A percentile compares a stretch with the other conserved stretches of the same genome.
Conservation (phyloP, 2,797 vertebrate species). For the Meriones psammophilus region DNA sequence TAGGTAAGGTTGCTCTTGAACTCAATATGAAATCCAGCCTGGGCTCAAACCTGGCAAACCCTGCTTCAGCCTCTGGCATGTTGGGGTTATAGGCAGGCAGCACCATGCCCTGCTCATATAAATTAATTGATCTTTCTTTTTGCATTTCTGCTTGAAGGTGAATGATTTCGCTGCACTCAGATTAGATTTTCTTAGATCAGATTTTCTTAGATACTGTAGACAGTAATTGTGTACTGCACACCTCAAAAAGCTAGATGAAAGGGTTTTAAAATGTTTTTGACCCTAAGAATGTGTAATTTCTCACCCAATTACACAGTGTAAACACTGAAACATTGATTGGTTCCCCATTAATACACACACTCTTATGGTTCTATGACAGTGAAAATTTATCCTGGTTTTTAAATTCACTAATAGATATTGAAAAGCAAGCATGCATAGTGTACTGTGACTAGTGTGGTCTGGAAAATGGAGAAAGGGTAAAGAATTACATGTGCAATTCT, state of each 20-base stretch:
- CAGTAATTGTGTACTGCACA: not conserved
- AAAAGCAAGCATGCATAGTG: constrained; percentile 29
- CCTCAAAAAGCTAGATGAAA: not conserved
- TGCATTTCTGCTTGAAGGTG: not conserved
- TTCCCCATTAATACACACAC: not conserved
- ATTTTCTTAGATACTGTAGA: not conserved
- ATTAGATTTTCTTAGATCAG: not conserved
- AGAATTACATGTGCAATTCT: not conserved
- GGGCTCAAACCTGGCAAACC: not conserved
- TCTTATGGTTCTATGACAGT: not conserved
- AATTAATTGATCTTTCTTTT: not conserved
- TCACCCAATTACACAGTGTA: not conserved
- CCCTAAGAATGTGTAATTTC: not conserved
- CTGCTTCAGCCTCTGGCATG: not conserved
- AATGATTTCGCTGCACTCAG: not conserved
- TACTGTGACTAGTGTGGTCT: not conserved
- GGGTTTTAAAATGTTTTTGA: not conserved
- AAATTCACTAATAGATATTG: not conserved
- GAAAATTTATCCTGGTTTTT: not conserved
- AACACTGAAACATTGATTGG: not conserved
- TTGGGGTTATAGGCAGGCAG: not conserved
- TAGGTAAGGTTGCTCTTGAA: not conserved
- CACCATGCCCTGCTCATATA: not conserved
- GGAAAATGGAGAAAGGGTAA: not conserved
- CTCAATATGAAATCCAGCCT: not conserved